Evolutionary conservation across 2,113 vertebrate genomes (phyloP).

Genomic region (Ovis canadensis): DNA sequence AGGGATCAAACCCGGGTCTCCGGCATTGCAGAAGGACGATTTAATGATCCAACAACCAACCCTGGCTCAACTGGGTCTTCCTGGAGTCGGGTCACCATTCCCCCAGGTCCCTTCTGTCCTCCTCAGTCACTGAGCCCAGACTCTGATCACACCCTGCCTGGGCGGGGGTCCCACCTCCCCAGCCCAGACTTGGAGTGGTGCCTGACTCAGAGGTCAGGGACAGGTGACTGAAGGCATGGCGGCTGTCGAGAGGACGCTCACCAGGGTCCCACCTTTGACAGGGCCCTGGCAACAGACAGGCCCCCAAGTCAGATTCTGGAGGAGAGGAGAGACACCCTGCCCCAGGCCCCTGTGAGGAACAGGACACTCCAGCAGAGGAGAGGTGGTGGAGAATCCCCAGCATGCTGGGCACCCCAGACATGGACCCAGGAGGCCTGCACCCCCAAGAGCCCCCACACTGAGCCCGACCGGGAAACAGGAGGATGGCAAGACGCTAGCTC

Average conservation of each 20-base stretch:
- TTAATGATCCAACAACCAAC: neutral
- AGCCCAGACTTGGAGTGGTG: accelerated
- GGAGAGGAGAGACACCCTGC: neutral
- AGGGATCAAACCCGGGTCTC: accelerated
- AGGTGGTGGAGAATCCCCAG: too few species aligned
- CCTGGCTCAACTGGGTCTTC: accelerated
- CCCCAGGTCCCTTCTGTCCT: neutral
- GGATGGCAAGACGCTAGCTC: accelerated
- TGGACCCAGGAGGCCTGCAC: neutral
- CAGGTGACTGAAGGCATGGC: neutral
- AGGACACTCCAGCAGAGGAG: accelerated
- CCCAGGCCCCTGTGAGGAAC: neutral
- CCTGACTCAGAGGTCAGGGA: neutral
- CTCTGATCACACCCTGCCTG: accelerated
- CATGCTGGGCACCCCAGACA: neutral
- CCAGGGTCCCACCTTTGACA: too few species aligned
- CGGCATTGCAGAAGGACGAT: neutral
- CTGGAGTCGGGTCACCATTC: neutral
- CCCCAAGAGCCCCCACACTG: neutral
- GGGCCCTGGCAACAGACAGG: neutral
- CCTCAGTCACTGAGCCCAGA: neutral
- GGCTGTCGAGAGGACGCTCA: accelerated
- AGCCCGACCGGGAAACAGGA: neutral
- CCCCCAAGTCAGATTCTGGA: neutral
- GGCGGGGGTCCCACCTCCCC: neutral